Evolutionary conservation across 2,888 invertebrate species (phyloP).

Genomic region (Cephus pygmeus): DNA sequence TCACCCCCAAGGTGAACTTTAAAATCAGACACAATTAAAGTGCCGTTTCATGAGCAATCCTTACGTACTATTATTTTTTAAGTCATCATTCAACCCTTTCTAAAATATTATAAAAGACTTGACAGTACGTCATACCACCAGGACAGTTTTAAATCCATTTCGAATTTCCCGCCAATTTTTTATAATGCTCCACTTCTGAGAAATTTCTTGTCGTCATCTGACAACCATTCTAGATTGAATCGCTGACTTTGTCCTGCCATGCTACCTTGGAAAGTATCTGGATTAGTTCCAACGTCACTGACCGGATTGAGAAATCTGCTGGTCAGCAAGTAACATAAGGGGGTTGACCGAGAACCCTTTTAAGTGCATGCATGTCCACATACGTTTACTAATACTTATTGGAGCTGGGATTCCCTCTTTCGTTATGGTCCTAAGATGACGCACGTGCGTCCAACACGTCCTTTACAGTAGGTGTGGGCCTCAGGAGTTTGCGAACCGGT

Average conservation of each 20-base stretch:
- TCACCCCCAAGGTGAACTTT: not conserved
- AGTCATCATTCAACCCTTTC: not conserved
- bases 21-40: not conserved
- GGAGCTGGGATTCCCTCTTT: conserved; percentile 20
- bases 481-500: conserved; percentile 9
- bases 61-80: not conserved
- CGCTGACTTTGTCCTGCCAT: not conserved
- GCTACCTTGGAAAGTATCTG: not conserved
- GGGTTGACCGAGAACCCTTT: not conserved
- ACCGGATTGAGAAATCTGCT: not conserved
- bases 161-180: not conserved
- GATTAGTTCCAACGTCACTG: not conserved
- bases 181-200: not conserved
- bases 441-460: conserved; percentile 23
- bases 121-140: not conserved
- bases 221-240: not conserved
- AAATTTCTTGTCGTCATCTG: not conserved
- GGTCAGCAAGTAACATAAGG: not conserved
- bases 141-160: not conserved
- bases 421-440: conserved; percentile 23
- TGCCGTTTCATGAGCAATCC: not conserved
- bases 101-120: not conserved
- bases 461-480: conserved; percentile 26
- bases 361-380: not conserved
- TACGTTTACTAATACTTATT: not conserved